Evolutionary conservation across 2,888 invertebrate genomes (phyloP), one percentile per base, ranked within the genome.

Genomic region (Melieria omissa): DNA sequence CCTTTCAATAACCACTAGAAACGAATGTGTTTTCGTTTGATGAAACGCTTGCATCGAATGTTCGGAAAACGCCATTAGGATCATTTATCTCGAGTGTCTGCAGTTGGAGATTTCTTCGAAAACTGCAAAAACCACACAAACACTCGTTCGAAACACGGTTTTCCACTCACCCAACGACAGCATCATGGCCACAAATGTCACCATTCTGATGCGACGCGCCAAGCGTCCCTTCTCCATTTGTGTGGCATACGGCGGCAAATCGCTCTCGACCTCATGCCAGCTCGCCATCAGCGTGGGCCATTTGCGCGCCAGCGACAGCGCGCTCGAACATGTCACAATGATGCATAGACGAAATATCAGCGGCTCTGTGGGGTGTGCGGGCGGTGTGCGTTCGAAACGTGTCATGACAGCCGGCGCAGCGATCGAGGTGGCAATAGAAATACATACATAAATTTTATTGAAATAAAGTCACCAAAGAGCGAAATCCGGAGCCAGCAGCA

Each of bases 251-350:
- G 71, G 78, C 3, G 86, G 87, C 69, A 89, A 78, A 76, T 88
- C 85, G 1, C 83, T 82, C 76, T 90, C 89, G 42, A 89, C 82
- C 70, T 86, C 83, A 63, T 87, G 83, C 90, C 90, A 90, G 42
- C 86, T 82, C 63, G 81, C 68, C 80, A 88, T 88, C 45, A 90
- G 81, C 14, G 78, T 79, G 4, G 89, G 89, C 90, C 90, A 90
- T 67, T 88, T 83, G 45, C 83, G 85, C 0, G 90, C 89, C 74
- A 90, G 80, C 72, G 82, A 84, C 6, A 90, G 80, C 63, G 90
- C 88, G 57, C 78, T 80, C 0, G 80, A 47, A 7, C 80, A 76
- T 0, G 81, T 82, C 6, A 81, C 58, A 7, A 83, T 71, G 10
- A 83, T 83, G 45, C 81, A 83, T 60, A 76, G 44, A 8, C 84